Evolutionary conservation across 2,113 vertebrate genomes (phyloP).

Genomic region (Podarcis raffonei): DNA sequence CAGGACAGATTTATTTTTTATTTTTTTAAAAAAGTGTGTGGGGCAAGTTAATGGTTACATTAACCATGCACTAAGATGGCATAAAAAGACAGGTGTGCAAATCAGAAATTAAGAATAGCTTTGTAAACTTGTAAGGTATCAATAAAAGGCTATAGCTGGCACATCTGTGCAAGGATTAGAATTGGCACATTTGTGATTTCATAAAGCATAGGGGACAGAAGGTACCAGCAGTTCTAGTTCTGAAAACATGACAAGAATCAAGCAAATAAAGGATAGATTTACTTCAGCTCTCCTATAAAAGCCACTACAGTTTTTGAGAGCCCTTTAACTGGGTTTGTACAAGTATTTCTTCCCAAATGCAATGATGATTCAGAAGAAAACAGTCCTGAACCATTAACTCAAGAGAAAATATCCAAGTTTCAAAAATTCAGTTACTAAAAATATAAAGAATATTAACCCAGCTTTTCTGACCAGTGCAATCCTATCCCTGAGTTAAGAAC

Average conservation of each 20-base stretch:
- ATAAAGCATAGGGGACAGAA: neutral
- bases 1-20: neutral
- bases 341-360: neutral
- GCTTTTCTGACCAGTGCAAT: too few species aligned
- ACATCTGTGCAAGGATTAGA: neutral
- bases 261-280: neutral
- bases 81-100: neutral
- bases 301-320: neutral
- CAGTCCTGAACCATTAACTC: neutral
- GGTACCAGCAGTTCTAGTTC: neutral
- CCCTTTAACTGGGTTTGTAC: neutral
- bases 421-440: neutral
- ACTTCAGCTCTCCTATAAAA: neutral
- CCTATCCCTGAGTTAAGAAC: neutral
- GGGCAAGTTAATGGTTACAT: slow-evolving; percentile 14
- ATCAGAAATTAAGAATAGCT: slow-evolving; percentile 1
- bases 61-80: neutral
- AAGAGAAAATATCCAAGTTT: neutral
- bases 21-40: neutral
- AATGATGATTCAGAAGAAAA: neutral
- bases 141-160: neutral
- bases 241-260: neutral
- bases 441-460: neutral
- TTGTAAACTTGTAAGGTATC: neutral
- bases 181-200: neutral